Conservation (phyloP, 30 jellyfish, hydroid and myxozoan genomes). For the Sanderia malayensis region DNA sequence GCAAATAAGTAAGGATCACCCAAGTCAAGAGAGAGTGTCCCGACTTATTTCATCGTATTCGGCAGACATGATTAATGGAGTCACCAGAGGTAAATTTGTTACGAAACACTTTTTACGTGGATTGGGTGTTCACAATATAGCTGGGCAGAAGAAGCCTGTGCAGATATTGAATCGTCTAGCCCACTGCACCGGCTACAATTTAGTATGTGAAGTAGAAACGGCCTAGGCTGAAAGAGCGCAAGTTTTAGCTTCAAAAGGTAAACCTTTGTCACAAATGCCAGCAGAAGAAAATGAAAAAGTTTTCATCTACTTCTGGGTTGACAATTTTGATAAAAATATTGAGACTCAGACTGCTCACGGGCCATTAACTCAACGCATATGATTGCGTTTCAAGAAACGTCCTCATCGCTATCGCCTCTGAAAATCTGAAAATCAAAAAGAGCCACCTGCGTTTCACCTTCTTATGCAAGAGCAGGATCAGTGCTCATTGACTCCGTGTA, state of each 20-base stretch:
- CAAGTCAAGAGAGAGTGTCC: background rate
- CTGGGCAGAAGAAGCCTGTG: constrained; percentile 61
- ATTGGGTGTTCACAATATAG: constrained; percentile 40
- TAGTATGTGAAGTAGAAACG: background rate
- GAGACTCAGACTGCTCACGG: background rate
- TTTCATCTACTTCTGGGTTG: background rate
- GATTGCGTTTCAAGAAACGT: background rate
- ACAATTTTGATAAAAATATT: too few relatives aligned
- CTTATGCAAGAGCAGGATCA: too few relatives aligned
- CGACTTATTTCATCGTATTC: constrained; percentile 12
- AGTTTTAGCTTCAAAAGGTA: too few relatives aligned
- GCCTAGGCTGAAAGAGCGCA: background rate
- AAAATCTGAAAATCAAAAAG: background rate
- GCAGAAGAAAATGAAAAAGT: background rate
- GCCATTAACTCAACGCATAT: background rate
- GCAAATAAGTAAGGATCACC: background rate
- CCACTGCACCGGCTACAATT: background rate
- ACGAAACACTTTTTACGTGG: constrained; percentile 17
- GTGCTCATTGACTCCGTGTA: background rate
- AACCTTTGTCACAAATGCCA: background rate
- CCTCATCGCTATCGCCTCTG: background rate
- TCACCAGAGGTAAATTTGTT: constrained; percentile 32
- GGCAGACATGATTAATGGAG: constrained; percentile 31
- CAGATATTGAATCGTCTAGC: constrained; percentile 29
- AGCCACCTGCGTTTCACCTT: too few relatives aligned